phyloP scores from a whole-genome alignment of 2,113 vertebrate species.

The Hyla sarda region DNA sequence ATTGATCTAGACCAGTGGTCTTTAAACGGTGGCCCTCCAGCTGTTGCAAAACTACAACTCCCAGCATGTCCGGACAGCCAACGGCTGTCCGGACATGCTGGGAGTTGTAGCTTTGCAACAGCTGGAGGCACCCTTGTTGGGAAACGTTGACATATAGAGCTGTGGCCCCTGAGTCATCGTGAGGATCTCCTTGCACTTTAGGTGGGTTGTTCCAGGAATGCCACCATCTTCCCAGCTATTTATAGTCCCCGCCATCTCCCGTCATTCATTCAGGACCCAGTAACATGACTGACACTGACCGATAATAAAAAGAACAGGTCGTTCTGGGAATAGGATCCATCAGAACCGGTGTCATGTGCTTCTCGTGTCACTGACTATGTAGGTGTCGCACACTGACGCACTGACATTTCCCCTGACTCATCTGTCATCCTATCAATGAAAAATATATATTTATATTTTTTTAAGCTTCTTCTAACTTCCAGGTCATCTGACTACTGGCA shows the following conservation, averaged over 20 bases:
- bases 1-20: too few relatives aligned
- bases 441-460: neutral
- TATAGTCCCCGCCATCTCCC: neutral
- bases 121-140: too few relatives aligned
- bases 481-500: neutral
- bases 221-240: neutral
- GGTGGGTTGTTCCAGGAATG: neutral
- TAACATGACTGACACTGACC: neutral
- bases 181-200: neutral
- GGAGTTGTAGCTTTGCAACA: too few relatives aligned
- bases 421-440: neutral
- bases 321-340: neutral
- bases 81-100: too few relatives aligned
- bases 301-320: neutral
- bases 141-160: too few relatives aligned
- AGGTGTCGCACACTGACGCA: neutral
- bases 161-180: neutral
- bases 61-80: too few relatives aligned
- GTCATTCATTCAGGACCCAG: neutral
- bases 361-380: neutral
- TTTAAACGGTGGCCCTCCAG: too few relatives aligned
- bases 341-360: neutral
- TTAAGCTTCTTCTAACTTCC: neutral
- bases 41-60: too few relatives aligned
- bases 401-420: slow-evolving; percentile 13